Evolutionary conservation across 2,797 vertebrate genomes (phyloP), one percentile per base, ranked within the genome.

Genomic region (Acrossocheilus wenchowensis): DNA sequence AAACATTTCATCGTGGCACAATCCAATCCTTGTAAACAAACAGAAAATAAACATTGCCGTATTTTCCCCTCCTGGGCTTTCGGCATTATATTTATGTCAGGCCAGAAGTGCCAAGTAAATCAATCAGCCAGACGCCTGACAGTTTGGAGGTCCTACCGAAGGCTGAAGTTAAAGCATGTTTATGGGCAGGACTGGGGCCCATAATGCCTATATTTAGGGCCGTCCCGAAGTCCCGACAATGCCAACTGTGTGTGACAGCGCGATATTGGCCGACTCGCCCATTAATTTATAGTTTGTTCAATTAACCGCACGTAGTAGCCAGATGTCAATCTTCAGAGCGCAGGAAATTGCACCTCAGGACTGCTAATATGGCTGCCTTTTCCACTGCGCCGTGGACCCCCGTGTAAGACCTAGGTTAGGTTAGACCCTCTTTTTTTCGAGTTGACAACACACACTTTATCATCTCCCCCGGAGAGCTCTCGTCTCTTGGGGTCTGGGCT

Each of bases 201-300:
- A 93, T 94, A 95, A 96, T 95, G 94, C 94, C 95, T 96, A 96
- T 96, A 96, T 96, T 96, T 96, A 96, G 95, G 93, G 88, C 93
- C 91, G 95, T 95, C 94, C 93, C 90, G 92, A 93, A 90, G 94
- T 94, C 90, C 94, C 90, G 57, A 97, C 96, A 97, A 95, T 96
- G 95, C 95, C 94, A 89, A 95, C 95, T 96, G 95, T 97, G 95
- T 96, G 95, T 95, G 94, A 95, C 93, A 93, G 87, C 93, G 92
- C 92, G 73, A 93, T 93, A 93, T 92, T 90, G 94, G 93, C 94
- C 94, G 94, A 93, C 94, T 94, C 92, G 94, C 90, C 93, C 93
- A 95, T 96, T 97, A 95, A 97, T 96, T 97, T 96, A 95, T 95
- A 96, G 95, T 96, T 95, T 95, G 94, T 96, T 96, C 96, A 97